Evolutionary conservation across 1,140 invertebrate genomes (phyloP).

Genomic region (Ceratina calcarata): DNA sequence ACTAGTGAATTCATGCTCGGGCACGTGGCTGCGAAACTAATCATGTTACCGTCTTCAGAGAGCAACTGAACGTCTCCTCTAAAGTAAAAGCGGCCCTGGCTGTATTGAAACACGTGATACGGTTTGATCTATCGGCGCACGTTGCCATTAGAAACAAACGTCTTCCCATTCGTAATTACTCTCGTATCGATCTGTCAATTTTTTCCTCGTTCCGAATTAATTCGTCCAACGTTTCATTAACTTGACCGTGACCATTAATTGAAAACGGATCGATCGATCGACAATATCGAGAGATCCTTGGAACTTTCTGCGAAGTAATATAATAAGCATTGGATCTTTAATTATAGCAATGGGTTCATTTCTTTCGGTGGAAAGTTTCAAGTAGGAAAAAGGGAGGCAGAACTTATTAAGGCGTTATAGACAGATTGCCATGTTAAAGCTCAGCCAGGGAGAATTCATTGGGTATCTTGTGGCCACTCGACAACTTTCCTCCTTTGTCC

Average conservation of each 20-base stretch:
- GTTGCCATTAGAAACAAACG: constrained; percentile 62
- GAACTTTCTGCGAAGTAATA: not conserved
- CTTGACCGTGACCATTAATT: no score
- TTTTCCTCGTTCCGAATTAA: no score
- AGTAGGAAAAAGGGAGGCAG: constrained; percentile 33
- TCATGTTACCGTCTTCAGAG: constrained; percentile 12
- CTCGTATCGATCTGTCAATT: no score
- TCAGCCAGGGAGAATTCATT: constrained; percentile 55
- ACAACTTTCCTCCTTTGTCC: constrained; percentile 29
- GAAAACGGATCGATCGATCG: no score
- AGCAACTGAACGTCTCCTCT: constrained; percentile 20
- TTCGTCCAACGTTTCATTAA: no score
- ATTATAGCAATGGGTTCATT: not conserved
- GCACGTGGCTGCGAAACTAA: not conserved
- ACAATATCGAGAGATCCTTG: no score
- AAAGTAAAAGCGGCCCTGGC: constrained; percentile 26
- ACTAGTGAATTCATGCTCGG: not conserved
- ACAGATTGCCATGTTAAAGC: constrained; percentile 20
- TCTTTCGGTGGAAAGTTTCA: constrained; percentile 16
- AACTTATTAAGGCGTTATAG: constrained; percentile 42
- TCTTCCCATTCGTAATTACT: not conserved
- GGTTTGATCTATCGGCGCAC: constrained; percentile 64
- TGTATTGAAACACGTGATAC: constrained; percentile 51
- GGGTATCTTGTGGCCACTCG: constrained; percentile 47
- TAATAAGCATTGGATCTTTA: not conserved